A percentile compares a stretch with the other conserved stretches of the same genome.
phyloP scores from a whole-genome alignment of 2,113 vertebrate species.

The Coturnix japonica region DNA sequence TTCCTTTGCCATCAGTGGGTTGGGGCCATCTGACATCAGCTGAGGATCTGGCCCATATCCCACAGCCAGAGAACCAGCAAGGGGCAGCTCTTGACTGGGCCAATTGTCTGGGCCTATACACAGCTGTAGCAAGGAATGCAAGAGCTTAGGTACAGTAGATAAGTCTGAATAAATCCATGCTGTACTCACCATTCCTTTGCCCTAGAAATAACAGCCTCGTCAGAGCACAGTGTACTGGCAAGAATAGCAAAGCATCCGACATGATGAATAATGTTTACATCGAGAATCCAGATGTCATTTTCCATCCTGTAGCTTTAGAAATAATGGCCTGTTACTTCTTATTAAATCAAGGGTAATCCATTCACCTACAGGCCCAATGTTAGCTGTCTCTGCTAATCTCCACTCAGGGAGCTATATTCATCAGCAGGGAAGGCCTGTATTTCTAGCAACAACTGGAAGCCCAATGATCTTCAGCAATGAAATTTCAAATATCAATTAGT shows the following conservation, averaged over 20 bases:
- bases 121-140: neutral
- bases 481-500: constrained; percentile 35
- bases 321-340: constrained; percentile 69
- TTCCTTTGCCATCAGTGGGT: fast-evolving
- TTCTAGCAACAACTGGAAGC: constrained; percentile 29
- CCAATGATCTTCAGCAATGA: neutral
- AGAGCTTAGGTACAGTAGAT: neutral
- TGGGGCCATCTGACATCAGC: neutral
- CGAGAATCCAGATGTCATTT: constrained; percentile 65
- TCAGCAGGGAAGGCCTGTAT: neutral
- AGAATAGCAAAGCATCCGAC: constrained; percentile 32
- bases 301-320: constrained; percentile 66
- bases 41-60: neutral
- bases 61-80: neutral
- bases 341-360: constrained; percentile 69
- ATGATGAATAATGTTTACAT: constrained; percentile 73
- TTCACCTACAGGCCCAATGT: constrained; percentile 59
- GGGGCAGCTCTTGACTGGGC: neutral
- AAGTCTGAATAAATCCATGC: constrained; percentile 17
- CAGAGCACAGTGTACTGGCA: constrained; percentile 45
- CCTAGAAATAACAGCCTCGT: constrained; percentile 21
- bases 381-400: constrained; percentile 54
- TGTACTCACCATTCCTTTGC: neutral
- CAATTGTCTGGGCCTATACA: neutral
- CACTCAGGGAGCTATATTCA: constrained; percentile 38